phyloP scores from a whole-genome alignment of 2,797 vertebrate species.

The Dipus sagitta region DNA sequence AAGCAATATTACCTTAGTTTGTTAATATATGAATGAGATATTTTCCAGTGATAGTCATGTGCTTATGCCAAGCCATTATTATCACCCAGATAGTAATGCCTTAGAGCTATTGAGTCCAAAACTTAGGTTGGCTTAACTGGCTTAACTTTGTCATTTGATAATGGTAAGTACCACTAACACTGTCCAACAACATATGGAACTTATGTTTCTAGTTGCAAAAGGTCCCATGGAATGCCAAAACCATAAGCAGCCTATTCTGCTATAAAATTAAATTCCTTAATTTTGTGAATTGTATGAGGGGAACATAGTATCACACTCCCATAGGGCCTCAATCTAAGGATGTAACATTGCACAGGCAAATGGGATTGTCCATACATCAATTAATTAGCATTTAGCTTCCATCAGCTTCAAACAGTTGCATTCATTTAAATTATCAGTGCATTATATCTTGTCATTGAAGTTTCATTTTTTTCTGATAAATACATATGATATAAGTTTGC shows the following conservation, averaged over 20 bases:
- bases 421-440: constrained; percentile 14
- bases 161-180: background rate
- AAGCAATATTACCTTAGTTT: background rate
- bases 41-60: background rate
- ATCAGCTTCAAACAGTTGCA: background rate
- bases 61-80: background rate
- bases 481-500: background rate
- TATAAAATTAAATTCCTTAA: background rate
- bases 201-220: background rate
- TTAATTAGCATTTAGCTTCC: constrained; percentile 54
- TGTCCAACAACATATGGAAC: background rate
- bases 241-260: background rate
- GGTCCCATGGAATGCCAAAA: background rate
- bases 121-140: background rate
- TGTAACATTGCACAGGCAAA: background rate
- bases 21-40: background rate
- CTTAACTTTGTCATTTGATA: constrained; percentile 12
- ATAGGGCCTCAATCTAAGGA: constrained; percentile 29
- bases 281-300: background rate
- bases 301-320: background rate
- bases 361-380: background rate
- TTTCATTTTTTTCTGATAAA: constrained; percentile 21
- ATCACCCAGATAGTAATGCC: background rate
- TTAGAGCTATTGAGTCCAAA: background rate
- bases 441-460: constrained; percentile 14